A percentile compares a stretch with the other conserved stretches of the same genome.
phyloP scores from a whole-genome alignment of 2,888 invertebrate species.

The Eupelmus urozonus region DNA sequence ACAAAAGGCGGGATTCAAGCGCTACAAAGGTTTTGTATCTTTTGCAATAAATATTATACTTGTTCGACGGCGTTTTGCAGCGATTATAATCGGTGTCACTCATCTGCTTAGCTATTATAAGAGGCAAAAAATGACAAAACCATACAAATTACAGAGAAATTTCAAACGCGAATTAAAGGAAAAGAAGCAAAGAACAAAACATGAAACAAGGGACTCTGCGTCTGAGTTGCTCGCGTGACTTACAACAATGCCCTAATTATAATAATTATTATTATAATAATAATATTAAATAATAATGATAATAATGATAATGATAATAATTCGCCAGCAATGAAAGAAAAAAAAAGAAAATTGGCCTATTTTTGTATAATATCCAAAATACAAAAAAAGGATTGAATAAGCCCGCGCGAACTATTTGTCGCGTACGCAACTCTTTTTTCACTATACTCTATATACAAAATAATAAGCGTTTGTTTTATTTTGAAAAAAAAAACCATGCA shows the following conservation, averaged over 20 bases:
- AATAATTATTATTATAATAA: slow-evolving; percentile 29
- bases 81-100: slow-evolving; percentile 58
- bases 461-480: slow-evolving; percentile 25
- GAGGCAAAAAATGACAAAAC: slow-evolving; percentile 36
- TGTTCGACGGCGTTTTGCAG: slow-evolving; percentile 55
- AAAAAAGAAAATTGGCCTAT: slow-evolving; percentile 53
- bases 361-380: slow-evolving; percentile 54
- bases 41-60: slow-evolving; percentile 62
- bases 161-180: background rate
- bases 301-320: slow-evolving; percentile 31
- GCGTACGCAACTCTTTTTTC: slow-evolving; percentile 39
- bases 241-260: slow-evolving; percentile 41
- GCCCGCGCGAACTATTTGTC: slow-evolving; percentile 13
- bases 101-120: slow-evolving; percentile 62
- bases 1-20: slow-evolving; percentile 48
- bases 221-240: slow-evolving; percentile 53
- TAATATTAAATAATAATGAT: slow-evolving; percentile 26
- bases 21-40: slow-evolving; percentile 63
- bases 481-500: background rate
- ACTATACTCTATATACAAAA: slow-evolving; percentile 8
- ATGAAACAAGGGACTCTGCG: slow-evolving; percentile 54
- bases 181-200: slow-evolving; percentile 3
- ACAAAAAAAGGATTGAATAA: background rate
- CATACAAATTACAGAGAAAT: background rate
- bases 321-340: slow-evolving; percentile 40